Base-by-base conservation (phyloP, 2,113 vertebrate genomes). In the Noturus placidus region DNA sequence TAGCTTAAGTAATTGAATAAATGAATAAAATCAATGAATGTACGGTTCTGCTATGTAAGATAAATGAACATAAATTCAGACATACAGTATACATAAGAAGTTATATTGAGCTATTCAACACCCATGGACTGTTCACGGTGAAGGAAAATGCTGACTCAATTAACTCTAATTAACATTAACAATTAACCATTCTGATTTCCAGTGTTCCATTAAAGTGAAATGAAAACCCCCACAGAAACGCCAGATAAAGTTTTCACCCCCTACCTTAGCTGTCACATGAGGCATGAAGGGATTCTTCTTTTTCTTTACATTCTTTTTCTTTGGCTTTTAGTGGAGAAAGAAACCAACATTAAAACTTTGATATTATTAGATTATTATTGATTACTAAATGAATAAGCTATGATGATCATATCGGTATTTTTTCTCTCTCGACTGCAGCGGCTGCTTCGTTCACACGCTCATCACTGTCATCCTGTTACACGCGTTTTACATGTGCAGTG, bases 231-330 rank as follows among this genome's bases (percentile, higher is more conserved):
- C 6, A 65, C 3, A 65, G 13, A n/a, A 50, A 35, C 0, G 59
- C 4, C 1, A 27, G 33, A 82, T 8, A 8, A 50, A 54, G n/a
- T 22, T 30, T 74, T 50, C 35, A 69, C 63, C 30, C 22, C 65
- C 9, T 87, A 91, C 90, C 90, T 87, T 88, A 17, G 25, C 11
- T 17, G 42, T 63, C 63, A 74, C 54, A 17, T 89, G 82, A 42
- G 90, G 85, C 87, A 91, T 85, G 82, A 91, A 91, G 11, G 88
- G 90, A 74, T 91, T 91, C 87, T 69, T 89, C 46, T 69, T 56
- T 61, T 89, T 91, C 82, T 89, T 89, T 57, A 77, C 69, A n/a
- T 88, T 82, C 57, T 79, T 35, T 35, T 88, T 87, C 83, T 89
- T 85, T n/a, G 82, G 82, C 87, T 86, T 46, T 85, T 27, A 67